These are phyloP conservation scores for Mylabris sibirica DNA, from an alignment of 2,888 invertebrate genomes.

Conservation along the genomic window DNA sequence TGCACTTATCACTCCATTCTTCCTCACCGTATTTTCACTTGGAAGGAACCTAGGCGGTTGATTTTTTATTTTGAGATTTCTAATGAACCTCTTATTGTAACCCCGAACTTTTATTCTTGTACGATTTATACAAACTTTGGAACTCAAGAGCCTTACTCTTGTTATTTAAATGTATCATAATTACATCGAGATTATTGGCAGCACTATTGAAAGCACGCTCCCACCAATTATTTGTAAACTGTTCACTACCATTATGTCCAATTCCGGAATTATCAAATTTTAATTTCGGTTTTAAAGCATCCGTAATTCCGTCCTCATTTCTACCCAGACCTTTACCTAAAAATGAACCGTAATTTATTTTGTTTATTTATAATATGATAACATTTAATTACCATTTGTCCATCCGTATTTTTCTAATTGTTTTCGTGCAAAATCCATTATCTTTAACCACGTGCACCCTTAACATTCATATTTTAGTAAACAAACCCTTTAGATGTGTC, in stretches of 20 bases:
- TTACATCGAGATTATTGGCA: slow-evolving; percentile 71
- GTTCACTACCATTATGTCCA: slow-evolving; percentile 77
- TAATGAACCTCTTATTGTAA: too few relatives aligned
- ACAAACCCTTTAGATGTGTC: slow-evolving; percentile 14
- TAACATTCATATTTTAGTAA: slow-evolving; percentile 16
- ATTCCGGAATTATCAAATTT: slow-evolving; percentile 83
- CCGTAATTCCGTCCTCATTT: slow-evolving; percentile 77
- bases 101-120: too few relatives aligned
- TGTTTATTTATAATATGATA: neutral
- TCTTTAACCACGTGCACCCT: slow-evolving; percentile 18
- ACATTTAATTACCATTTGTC: slow-evolving; percentile 66
- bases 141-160: too few relatives aligned
- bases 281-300: slow-evolving; percentile 78
- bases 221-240: slow-evolving; percentile 88
- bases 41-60: too few relatives aligned
- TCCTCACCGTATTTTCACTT: too few relatives aligned
- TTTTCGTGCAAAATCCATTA: slow-evolving; percentile 75
- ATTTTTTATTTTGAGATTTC: too few relatives aligned
- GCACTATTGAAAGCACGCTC: slow-evolving; percentile 79
- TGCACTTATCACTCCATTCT: too few relatives aligned
- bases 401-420: slow-evolving; percentile 81
- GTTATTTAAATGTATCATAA: too few relatives aligned
- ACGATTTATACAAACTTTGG: too few relatives aligned
- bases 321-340: slow-evolving; percentile 86
- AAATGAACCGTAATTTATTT: slow-evolving; percentile 28